These are phyloP conservation scores for Phoxinus phoxinus DNA, from an alignment of 2,113 vertebrate genomes.

Conservation along the genomic window DNA sequence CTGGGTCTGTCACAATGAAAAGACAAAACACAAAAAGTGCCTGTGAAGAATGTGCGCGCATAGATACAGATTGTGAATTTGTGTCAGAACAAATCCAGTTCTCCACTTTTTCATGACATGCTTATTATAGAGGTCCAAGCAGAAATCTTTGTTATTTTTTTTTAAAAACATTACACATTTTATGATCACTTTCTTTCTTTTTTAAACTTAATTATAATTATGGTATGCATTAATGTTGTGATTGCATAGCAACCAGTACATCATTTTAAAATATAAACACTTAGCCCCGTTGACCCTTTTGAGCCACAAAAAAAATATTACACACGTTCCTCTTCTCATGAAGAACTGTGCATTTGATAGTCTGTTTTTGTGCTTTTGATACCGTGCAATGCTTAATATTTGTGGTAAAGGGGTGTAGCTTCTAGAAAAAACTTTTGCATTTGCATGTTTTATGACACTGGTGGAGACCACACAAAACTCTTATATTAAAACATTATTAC, in stretches of 20 bases:
- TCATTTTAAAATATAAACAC: neutral
- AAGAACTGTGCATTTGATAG: neutral
- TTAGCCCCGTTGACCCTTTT: neutral
- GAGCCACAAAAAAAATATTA: neutral
- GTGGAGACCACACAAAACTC: neutral
- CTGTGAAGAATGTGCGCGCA: neutral
- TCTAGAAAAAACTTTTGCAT: neutral
- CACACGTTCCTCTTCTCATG: neutral
- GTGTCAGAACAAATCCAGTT: neutral
- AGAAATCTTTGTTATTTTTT: neutral
- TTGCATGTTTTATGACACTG: neutral
- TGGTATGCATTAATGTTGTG: neutral
- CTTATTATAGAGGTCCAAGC: neutral
- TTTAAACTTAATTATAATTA: neutral
- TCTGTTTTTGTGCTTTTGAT: neutral
- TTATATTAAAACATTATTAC: neutral
- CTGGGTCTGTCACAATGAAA: conserved; percentile 64
- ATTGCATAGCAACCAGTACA: neutral
- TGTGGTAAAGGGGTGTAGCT: neutral
- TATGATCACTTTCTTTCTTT: neutral
- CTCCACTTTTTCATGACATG: neutral
- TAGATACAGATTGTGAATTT: neutral
- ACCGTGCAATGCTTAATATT: neutral
- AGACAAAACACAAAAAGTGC: conserved; percentile 20
- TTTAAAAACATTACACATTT: neutral